Evolutionary conservation across 2,888 invertebrate genomes (phyloP), one percentile per base, ranked within the genome.

Genomic region (Tetragnatha montana): DNA sequence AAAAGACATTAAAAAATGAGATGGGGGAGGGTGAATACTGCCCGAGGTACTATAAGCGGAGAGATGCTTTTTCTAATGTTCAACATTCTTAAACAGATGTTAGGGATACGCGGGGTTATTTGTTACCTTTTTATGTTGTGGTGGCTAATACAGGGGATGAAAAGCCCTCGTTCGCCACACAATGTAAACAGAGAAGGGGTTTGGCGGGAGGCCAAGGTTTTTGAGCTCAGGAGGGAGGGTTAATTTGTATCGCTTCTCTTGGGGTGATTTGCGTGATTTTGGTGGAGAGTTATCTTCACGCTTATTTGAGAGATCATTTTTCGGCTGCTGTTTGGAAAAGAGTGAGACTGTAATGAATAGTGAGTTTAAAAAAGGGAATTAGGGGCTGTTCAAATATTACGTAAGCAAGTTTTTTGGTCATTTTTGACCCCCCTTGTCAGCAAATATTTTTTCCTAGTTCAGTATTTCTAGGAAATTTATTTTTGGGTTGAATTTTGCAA

Each of bases 31-130:
- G 60, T 51, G 35, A 51, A 22, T 50, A 60, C 73, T n/a, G 14
- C 21, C 14, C 21, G 76, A 17, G 71, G 22, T 35, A 82, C 35
- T 60, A 82, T 81, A 81, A n/a, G 76, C 70, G 12, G 8, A 35
- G 35, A 50, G 50, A 71, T 35, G 70, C 22, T 87, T 87, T 87
- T 87, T 50, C 69, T 70, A 70, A 76, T 78, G 81, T 82, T 49
- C 71, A 68, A 80, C 70, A 78, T 81, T 85, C 84, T 81, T 81
- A 80, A 88, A 84, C 88, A 88, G 84, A 84, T 88, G 88, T 88
- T 87, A 21, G 60, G 35, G 87, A 87, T 81, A 81, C 71, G 49
- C 21, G 71, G 17, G 78, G 70, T 68, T 84, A 89, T 89, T 89
- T 75, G 81, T 89, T 84, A 85, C 8, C 69, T 81, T 82, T 60